phyloP scores from a whole-genome alignment of 2,888 invertebrate species.

The Pegoplata infirma region DNA sequence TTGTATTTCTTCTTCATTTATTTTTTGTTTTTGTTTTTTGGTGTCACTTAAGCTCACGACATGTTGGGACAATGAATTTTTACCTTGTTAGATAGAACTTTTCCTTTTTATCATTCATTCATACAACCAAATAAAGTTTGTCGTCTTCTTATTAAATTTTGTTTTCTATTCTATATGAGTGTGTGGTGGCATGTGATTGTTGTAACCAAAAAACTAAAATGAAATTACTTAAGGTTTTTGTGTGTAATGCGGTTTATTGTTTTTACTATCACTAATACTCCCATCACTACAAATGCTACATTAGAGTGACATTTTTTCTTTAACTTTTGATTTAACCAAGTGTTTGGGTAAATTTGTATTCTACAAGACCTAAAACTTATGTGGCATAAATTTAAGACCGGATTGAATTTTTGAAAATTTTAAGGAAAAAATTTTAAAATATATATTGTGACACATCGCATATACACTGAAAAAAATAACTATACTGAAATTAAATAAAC shows the following conservation, averaged over 20 bases:
- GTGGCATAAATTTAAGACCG: too few relatives aligned
- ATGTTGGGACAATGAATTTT: constrained; percentile 74
- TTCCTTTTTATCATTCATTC: constrained; percentile 12
- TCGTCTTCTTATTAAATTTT: neutral
- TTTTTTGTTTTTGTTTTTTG: constrained; percentile 18
- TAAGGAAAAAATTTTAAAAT: too few relatives aligned
- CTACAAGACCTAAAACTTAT: too few relatives aligned
- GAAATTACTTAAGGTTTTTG: constrained; percentile 47
- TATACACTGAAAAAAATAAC: too few relatives aligned
- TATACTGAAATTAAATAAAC: too few relatives aligned
- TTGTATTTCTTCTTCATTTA: constrained; percentile 1
- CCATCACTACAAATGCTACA: neutral
- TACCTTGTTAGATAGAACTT: constrained; percentile 69
- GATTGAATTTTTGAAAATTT: too few relatives aligned
- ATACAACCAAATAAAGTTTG: neutral
- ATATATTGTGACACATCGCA: neutral
- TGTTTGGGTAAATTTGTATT: too few relatives aligned
- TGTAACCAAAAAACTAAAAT: constrained; percentile 52
- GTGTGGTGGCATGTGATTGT: constrained; percentile 37
- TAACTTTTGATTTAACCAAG: too few relatives aligned
- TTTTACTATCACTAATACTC: constrained; percentile 14
- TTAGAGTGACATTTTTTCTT: too few relatives aligned
- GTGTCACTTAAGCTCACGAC: constrained; percentile 61
- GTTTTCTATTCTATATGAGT: neutral
- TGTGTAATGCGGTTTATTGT: constrained; percentile 47